Base-by-base conservation (phyloP, 1,140 invertebrate genomes). In the Trinorchestia longiramus region DNA sequence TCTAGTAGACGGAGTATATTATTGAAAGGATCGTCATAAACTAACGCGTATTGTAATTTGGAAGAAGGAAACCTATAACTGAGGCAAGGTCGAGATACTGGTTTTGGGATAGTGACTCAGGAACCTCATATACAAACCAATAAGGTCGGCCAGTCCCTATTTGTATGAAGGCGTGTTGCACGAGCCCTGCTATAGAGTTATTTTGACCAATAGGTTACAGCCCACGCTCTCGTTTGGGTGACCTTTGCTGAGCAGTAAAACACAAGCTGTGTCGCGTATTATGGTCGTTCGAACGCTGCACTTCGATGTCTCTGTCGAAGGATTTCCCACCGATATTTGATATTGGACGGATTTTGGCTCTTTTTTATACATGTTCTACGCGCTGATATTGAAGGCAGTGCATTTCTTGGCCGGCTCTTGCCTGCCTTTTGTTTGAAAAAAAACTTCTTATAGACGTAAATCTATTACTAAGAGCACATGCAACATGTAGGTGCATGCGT, bases 181-280 rank as follows among this genome's bases (percentile, higher is more conserved):
- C 36, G 40, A 40, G 92, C 11, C 36, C 92, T 42, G 44, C 92
- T 94, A 94, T 94, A 43, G 92, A 94, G 92, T 94, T 94, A 94
- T 94, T 94, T 94, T 94, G 92, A 94, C 43, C 92, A 94, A 94
- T 94, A 94, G 43, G 43, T 94, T 43, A 94, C 43, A 45, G 92
- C 92, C 36, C 43, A 19, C 92, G 92, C 92, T n/a, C 43, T 94
- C 92, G 44, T 94, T 94, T 47, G 40, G 92, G 92, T 94, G 92
- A 94, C 92, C 92, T 94, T 94, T 94, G 43, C 92, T 45, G 44
- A 28, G 92, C 92, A n/a, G 92, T 94, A 94, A 94, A 94, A 94
- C 43, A 11, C 92, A 94, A 94, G 92, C 92, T 44, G 92, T 94
- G 92, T 94, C 92, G 92, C 43, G 92, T 43, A 47, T 94, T 94